phyloP scores from a whole-genome alignment of 2,113 vertebrate species.

The Mandrillus leucophaeus region DNA sequence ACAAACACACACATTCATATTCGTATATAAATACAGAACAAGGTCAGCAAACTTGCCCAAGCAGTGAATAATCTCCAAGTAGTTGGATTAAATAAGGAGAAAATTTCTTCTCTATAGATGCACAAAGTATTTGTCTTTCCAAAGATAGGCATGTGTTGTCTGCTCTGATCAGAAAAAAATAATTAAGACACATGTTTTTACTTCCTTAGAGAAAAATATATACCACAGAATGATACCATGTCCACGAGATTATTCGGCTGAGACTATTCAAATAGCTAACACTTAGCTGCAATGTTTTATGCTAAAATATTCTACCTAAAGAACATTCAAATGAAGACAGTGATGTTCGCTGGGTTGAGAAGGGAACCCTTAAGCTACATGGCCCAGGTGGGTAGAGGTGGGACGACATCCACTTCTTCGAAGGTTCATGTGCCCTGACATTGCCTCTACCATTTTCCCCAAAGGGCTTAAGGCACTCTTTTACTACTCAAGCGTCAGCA shows the following conservation, averaged over 20 bases:
- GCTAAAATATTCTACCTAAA: not conserved
- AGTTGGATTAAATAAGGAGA: not conserved
- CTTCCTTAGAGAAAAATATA: not conserved
- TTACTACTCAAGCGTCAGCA: not conserved
- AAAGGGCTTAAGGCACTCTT: not conserved
- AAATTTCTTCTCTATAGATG: not conserved
- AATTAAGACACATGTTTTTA: not conserved
- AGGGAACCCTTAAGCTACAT: accelerated
- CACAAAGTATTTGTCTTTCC: not conserved
- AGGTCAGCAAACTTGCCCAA: not conserved
- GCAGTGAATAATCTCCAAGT: not conserved
- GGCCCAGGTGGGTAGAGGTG: too few relatives aligned
- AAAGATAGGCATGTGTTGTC: not conserved
- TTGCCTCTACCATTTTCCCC: not conserved
- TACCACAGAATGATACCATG: not conserved
- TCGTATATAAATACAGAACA: not conserved
- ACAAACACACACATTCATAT: not conserved
- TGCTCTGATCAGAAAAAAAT: not conserved
- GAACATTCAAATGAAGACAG: not conserved
- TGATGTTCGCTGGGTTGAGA: accelerated
- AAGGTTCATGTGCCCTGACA: not conserved
- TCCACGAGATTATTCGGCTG: not conserved
- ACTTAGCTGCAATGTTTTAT: not conserved
- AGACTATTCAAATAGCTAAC: not conserved
- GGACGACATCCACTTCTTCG: not conserved